Evolutionary conservation across 2,888 invertebrate species (phyloP).

Genomic region (Perithous albicinctus): DNA sequence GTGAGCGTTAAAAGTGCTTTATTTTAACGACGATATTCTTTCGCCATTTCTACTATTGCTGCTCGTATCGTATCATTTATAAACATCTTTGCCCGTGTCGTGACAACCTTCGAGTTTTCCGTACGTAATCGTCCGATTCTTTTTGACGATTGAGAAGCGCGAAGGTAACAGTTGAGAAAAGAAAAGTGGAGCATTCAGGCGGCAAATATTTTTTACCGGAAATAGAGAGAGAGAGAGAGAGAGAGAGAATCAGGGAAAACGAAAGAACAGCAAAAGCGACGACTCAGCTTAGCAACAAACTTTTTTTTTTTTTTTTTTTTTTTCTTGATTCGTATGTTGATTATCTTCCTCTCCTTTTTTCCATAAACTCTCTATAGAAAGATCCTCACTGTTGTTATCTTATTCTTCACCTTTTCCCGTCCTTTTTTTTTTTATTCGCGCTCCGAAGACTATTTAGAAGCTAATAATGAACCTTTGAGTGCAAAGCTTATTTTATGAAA

Average conservation of each 20-base stretch:
- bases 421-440: background rate
- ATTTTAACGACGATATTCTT: background rate
- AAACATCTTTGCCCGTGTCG: conserved; percentile 68
- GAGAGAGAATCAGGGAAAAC: conserved; percentile 39
- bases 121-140: conserved; percentile 19
- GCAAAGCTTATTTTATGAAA: too few species aligned
- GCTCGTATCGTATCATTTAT: conserved; percentile 68
- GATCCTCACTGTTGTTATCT: background rate
- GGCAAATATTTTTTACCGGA: conserved; percentile 33
- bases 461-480: background rate
- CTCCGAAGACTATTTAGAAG: conserved; percentile 7
- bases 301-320: conserved; percentile 26
- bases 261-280: conserved; percentile 38
- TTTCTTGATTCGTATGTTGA: too few species aligned
- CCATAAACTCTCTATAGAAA: background rate
- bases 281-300: conserved; percentile 37
- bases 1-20: background rate
- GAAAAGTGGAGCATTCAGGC: conserved; percentile 17
- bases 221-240: too few species aligned
- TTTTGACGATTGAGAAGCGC: conserved; percentile 10
- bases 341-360: conserved; percentile 19
- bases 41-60: background rate
- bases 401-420: background rate
- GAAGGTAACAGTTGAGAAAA: conserved; percentile 2
- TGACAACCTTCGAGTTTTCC: conserved; percentile 64